These are phyloP conservation scores for Temnothorax rugatulus DNA, from an alignment of 2,888 invertebrate species.

Conservation along the genomic window DNA sequence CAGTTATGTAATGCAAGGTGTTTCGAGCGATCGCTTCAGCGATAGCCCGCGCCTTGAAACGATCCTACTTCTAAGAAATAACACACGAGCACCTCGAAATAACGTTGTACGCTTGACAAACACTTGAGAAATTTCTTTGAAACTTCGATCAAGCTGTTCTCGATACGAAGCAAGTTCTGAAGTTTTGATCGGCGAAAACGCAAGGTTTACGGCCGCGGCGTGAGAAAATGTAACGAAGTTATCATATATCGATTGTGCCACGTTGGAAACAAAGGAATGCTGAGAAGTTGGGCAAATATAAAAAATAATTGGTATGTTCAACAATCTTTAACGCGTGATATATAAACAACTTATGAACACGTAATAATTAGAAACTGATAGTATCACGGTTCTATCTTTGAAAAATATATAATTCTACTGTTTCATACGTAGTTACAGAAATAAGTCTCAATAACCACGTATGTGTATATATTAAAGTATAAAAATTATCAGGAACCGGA, in stretches of 20 bases:
- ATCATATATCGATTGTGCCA: conserved; percentile 30
- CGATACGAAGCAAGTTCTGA: conserved; percentile 32
- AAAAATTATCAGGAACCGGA: not conserved
- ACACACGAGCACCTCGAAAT: conserved; percentile 45
- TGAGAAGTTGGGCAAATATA: not conserved
- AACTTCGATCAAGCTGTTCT: conserved; percentile 42
- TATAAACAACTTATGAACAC: not conserved
- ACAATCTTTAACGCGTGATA: not conserved
- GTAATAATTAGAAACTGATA: not conserved
- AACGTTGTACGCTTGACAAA: conserved; percentile 51
- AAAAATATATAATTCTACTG: not conserved
- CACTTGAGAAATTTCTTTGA: conserved; percentile 53
- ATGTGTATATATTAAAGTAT: not conserved
- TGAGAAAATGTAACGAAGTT: conserved; percentile 28
- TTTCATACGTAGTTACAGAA: not conserved
- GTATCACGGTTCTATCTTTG: not conserved
- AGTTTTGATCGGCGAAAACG: conserved; percentile 41
- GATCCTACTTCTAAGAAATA: conserved; percentile 50
- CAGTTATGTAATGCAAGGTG: conserved; percentile 23
- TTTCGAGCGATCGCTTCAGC: conserved; percentile 29
- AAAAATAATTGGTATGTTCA: not conserved
- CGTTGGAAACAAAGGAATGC: not conserved
- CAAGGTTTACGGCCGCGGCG: not conserved
- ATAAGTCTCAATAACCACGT: not conserved
- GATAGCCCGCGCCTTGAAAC: conserved; percentile 2